phyloP scores from a whole-genome alignment of 2,113 vertebrate genomes.

The Amblyornis subalaris region DNA sequence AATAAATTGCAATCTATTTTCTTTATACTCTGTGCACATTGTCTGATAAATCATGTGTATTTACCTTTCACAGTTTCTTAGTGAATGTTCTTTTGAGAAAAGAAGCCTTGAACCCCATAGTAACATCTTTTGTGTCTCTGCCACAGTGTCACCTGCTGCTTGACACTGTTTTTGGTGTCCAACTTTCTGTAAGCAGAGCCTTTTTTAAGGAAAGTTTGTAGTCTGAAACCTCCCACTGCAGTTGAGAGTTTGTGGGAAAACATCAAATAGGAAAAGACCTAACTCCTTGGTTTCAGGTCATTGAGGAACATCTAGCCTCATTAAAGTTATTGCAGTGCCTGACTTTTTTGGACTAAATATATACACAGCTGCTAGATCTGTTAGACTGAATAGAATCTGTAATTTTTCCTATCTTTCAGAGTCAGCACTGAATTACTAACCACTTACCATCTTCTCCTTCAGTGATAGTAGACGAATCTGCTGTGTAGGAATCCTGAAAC shows the following conservation, averaged over 20 bases:
- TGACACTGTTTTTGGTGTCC: background rate
- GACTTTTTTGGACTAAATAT: background rate
- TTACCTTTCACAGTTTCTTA: background rate
- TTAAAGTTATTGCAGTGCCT: background rate
- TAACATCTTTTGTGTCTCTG: background rate
- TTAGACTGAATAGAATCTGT: background rate
- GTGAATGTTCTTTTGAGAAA: background rate
- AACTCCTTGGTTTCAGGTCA: background rate
- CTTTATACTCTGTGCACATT: accelerated
- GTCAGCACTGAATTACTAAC: background rate
- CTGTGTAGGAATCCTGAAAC: background rate
- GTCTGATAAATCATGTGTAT: background rate
- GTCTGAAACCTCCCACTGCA: background rate
- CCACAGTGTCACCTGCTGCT: background rate
- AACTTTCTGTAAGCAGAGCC: background rate
- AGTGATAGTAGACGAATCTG: background rate
- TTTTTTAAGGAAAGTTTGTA: background rate
- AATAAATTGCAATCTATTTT: background rate
- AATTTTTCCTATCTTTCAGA: background rate
- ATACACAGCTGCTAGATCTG: background rate
- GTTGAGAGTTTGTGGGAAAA: background rate
- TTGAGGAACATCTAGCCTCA: background rate
- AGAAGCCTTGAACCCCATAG: background rate
- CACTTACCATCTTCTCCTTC: background rate
- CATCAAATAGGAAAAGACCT: background rate